These are phyloP conservation scores for Motacilla tschutschensis DNA, from an alignment of 2,113 vertebrate genomes.

Conservation along the genomic window DNA sequence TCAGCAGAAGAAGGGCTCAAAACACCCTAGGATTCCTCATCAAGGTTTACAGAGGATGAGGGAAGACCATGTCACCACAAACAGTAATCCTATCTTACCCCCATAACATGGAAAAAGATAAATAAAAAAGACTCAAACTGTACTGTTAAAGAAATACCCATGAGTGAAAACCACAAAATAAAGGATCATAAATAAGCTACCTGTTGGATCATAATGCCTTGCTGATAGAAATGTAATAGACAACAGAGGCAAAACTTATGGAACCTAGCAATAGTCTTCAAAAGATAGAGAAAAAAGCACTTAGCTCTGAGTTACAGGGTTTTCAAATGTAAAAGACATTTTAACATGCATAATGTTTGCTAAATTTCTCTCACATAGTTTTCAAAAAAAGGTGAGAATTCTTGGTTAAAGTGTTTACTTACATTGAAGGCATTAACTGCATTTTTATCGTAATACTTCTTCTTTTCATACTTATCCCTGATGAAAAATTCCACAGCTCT, in stretches of 20 bases:
- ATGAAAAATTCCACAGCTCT: conserved; percentile 99
- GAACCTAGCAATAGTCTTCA: neutral
- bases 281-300: neutral
- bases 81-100: neutral
- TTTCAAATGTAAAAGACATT: neutral
- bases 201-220: neutral
- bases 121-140: neutral
- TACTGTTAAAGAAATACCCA: neutral
- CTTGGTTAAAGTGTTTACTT: conserved; percentile 71
- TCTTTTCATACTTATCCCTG: conserved; percentile 98
- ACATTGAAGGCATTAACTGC: conserved; percentile 79
- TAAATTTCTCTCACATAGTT: neutral
- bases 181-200: neutral
- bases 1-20: neutral
- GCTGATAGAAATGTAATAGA: neutral
- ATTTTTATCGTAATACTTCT: conserved; percentile 94
- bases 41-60: neutral
- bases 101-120: neutral
- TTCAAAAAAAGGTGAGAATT: neutral
- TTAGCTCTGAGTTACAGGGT: neutral
- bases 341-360: neutral
- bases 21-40: neutral
- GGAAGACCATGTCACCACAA: neutral
- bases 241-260: rapidly evolving
- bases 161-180: neutral